Base-by-base conservation (phyloP, 2,797 vertebrate species). In the Myiothlypis chrysogaster region DNA sequence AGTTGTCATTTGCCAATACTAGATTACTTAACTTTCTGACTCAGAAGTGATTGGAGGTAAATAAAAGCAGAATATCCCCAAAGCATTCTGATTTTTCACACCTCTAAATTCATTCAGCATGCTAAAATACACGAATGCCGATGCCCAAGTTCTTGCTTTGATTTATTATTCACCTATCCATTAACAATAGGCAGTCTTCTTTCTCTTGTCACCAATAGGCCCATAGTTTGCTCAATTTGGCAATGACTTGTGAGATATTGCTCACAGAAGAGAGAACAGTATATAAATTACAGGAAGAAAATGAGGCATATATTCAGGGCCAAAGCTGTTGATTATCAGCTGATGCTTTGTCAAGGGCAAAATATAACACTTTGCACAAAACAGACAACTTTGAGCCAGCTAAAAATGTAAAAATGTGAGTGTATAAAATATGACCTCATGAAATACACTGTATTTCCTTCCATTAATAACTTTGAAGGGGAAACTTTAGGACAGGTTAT, bases 141-240 rank as follows among this genome's bases (percentile, higher is more conserved):
- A 87, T 69, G 83, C 69, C 28, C 37, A 88, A 81, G 77, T 87
- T 95, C 75, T 93, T 94, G 91, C 30, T 96, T 69, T 91, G 91
- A 89, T 97, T 63, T 93, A 94, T 96, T 96, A 92, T 95, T 97
- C 47, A 80, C 28, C 55, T 94, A 84, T n/a, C 70, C 87, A 89
- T 91, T 94, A 96, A 94, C 64, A 96, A 72, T 28, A 93, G 68
- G n/a, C 56, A 90, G 56, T 52, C 55, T 82, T 86, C 75, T 80
- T 94, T 87, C 75, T 81, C 50, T 61, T 90, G 85, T 93, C 66
- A 92, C 68, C 60, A 37, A 77, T 53, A 34, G 63, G 90, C 70
- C 86, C 43, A 37, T 8, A 43, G 41, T 49, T 89, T 39, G 34
- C 64, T 83, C 49, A 60, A 11, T 77, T 83, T 91, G 77, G 84